These are phyloP conservation scores for Gracilinanus agilis DNA, from an alignment of 2,113 vertebrate species.

Conservation along the genomic window DNA sequence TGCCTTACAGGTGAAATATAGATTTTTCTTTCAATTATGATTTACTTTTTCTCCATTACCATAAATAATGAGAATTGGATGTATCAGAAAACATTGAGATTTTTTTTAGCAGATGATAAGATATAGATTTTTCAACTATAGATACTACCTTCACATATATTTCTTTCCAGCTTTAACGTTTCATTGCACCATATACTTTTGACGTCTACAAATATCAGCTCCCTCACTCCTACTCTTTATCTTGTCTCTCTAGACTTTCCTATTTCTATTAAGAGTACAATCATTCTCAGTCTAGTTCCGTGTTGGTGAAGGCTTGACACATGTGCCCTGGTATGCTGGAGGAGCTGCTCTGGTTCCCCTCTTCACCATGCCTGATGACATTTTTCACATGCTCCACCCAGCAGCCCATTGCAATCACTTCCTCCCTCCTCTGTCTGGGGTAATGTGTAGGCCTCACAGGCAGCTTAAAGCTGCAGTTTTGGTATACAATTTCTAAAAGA, in stretches of 20 bases:
- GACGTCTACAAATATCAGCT: neutral
- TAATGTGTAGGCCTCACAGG: too few species aligned
- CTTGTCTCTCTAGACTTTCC: neutral
- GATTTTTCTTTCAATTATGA: conserved; percentile 11
- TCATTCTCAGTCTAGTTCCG: neutral
- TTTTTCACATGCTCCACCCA: too few species aligned
- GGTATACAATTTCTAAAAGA: too few species aligned
- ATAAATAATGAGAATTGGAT: neutral
- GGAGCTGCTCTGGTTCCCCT: too few species aligned
- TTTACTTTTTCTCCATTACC: conserved; percentile 37
- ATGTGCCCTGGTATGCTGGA: too few species aligned
- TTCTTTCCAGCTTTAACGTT: conserved; percentile 1
- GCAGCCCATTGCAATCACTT: too few species aligned
- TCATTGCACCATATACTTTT: conserved; percentile 13
- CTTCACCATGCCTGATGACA: too few species aligned
- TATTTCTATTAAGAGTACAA: neutral
- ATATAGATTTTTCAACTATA: neutral
- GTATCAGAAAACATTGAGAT: neutral
- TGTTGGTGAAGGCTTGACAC: too few species aligned
- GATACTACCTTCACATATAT: neutral
- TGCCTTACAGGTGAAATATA: neutral
- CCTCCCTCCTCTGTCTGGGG: too few species aligned
- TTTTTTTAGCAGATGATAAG: neutral
- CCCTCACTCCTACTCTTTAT: neutral
- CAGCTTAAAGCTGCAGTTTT: too few species aligned